Conservation (phyloP, 2,113 vertebrate species). For the Ophthalmolycus amberensis region DNA sequence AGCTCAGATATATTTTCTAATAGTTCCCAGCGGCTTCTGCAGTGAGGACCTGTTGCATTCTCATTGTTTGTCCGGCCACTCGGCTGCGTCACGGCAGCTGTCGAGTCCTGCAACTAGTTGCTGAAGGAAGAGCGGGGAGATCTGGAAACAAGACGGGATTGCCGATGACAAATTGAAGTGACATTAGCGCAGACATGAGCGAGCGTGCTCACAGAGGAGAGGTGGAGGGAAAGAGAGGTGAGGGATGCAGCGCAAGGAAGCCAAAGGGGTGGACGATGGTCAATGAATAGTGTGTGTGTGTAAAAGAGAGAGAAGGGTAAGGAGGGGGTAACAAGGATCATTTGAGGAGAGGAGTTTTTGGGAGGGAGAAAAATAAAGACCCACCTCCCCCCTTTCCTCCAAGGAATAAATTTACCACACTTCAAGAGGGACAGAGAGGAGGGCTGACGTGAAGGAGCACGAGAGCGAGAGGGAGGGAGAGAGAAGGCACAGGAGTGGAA, state of each 20-base stretch:
- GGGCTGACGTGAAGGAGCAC: slow-evolving; percentile 35
- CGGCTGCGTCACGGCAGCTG: slow-evolving; percentile 29
- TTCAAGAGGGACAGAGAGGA: slow-evolving; percentile 54
- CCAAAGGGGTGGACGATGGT: slow-evolving; percentile 56
- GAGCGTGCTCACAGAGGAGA: slow-evolving; percentile 65
- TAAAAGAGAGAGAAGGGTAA: slow-evolving; percentile 37
- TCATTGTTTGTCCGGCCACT: not conserved
- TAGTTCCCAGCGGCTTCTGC: not conserved
- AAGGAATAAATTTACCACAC: slow-evolving; percentile 71
- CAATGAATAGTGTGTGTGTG: slow-evolving; percentile 55
- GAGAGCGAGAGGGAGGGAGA: slow-evolving; percentile 43
- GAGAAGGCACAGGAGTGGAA: slow-evolving; percentile 27
- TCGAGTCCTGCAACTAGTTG: slow-evolving; percentile 52
- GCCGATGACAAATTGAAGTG: slow-evolving; percentile 79
- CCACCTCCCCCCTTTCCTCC: slow-evolving; percentile 52
- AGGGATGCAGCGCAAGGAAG: slow-evolving; percentile 63
- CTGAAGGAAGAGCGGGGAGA: slow-evolving; percentile 31
- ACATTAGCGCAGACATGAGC: slow-evolving; percentile 77
- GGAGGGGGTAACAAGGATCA: slow-evolving; percentile 70
- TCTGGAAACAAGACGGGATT: slow-evolving; percentile 69
- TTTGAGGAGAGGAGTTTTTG: slow-evolving; percentile 64
- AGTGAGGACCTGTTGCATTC: not conserved
- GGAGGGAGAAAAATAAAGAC: slow-evolving; percentile 58
- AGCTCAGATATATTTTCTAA: not conserved
- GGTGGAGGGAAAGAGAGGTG: slow-evolving; percentile 67